phyloP scores from a whole-genome alignment of 2,888 invertebrate genomes.

The Lycophotia porphyrea region DNA sequence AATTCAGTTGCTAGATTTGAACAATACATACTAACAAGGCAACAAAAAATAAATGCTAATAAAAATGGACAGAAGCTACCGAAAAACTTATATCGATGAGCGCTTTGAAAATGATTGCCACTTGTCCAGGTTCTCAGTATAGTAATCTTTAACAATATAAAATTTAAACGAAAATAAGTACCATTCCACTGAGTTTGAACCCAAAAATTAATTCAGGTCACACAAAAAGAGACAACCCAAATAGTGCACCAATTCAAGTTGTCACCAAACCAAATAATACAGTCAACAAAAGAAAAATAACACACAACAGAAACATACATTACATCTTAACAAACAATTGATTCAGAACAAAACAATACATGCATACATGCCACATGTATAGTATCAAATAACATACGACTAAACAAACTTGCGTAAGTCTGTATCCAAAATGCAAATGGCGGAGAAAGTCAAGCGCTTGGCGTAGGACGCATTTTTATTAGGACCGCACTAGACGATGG shows the following conservation, averaged over 20 bases:
- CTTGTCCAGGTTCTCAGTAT: background rate
- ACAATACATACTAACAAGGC: too few relatives aligned
- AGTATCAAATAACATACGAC: slow-evolving; percentile 64
- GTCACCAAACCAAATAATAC: slow-evolving; percentile 29
- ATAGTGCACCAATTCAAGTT: background rate
- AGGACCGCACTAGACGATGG: slow-evolving; percentile 61
- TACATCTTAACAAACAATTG: slow-evolving; percentile 55
- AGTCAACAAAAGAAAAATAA: slow-evolving; percentile 20
- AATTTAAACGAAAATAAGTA: background rate
- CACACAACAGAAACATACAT: slow-evolving; percentile 21
- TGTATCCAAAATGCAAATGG: slow-evolving; percentile 77
- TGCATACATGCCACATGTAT: slow-evolving; percentile 38
- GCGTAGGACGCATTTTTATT: slow-evolving; percentile 79
- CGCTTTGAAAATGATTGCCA: background rate
- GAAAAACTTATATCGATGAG: background rate
- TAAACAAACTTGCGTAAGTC: slow-evolving; percentile 62
- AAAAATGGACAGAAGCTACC: background rate
- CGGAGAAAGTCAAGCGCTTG: slow-evolving; percentile 71
- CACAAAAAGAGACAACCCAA: slow-evolving; percentile 5
- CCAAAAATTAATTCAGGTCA: slow-evolving; percentile 27
- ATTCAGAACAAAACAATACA: slow-evolving; percentile 60
- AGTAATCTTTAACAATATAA: background rate
- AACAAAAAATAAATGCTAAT: too few relatives aligned
- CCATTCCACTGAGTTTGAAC: too few relatives aligned
- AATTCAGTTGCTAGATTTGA: too few relatives aligned